phyloP scores from a whole-genome alignment of 2,113 vertebrate species.

The Himantopus leucocephalus region DNA sequence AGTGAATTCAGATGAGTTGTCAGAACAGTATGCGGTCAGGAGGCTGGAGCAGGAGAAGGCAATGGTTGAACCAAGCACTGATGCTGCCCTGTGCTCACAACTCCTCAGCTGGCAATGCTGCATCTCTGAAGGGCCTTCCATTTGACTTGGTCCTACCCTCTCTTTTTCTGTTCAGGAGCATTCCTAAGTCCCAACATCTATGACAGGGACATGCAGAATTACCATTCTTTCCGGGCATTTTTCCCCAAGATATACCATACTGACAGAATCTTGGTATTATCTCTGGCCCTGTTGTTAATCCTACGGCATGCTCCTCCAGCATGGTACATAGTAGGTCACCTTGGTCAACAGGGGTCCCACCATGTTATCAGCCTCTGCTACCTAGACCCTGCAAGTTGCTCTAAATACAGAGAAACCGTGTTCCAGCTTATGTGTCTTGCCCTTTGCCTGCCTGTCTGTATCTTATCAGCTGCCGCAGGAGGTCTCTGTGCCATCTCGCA shows the following conservation, averaged over 20 bases:
- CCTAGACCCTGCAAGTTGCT: neutral
- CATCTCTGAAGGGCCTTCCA: neutral
- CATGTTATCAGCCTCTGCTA: neutral
- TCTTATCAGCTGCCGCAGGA: neutral
- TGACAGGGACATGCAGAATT: neutral
- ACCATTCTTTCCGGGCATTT: neutral
- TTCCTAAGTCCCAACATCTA: neutral
- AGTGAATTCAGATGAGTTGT: neutral
- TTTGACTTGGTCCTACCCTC: neutral
- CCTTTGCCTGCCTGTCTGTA: neutral
- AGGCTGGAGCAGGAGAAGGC: neutral
- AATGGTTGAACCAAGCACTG: neutral
- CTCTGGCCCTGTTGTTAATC: neutral
- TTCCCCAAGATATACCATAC: neutral
- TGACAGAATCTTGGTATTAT: neutral
- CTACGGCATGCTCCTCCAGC: neutral
- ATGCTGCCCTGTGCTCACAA: neutral
- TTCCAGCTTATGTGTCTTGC: neutral
- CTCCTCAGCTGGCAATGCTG: neutral
- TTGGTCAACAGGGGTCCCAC: neutral
- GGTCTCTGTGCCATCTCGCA: neutral
- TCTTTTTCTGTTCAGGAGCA: neutral
- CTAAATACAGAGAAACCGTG: neutral
- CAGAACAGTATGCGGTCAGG: rapidly evolving
- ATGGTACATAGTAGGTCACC: neutral